Percentiles rank a stretch among this genome's conserved stretches.
phyloP scores from a whole-genome alignment of 1,140 invertebrate species.

The Aricia agestis region DNA sequence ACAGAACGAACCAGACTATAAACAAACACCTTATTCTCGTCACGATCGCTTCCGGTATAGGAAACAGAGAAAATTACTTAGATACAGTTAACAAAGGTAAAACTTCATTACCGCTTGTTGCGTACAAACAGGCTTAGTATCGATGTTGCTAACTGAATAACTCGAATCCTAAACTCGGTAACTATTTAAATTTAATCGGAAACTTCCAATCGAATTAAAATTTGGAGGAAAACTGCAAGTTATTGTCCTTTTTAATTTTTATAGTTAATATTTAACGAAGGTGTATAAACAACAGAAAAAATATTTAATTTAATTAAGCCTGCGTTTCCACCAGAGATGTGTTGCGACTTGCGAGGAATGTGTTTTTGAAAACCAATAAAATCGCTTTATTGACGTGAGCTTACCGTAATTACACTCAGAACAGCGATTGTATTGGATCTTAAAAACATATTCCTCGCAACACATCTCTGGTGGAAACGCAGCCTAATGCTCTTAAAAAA shows the following conservation, averaged over 20 bases:
- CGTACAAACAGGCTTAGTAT: constrained; percentile 1
- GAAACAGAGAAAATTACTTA: constrained; percentile 3
- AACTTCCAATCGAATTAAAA: constrained; percentile 7
- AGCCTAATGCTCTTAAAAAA: too few species aligned
- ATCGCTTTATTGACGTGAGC: too few species aligned
- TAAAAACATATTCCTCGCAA: too few species aligned
- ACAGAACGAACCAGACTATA: background rate
- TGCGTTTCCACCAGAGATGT: too few species aligned
- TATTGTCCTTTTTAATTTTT: background rate
- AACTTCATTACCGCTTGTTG: background rate
- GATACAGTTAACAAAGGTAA: background rate
- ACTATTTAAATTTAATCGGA: constrained; percentile 10
- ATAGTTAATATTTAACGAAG: background rate
- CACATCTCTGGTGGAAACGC: too few species aligned
- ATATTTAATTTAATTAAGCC: too few species aligned
- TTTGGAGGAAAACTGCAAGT: background rate
- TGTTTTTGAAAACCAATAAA: too few species aligned
- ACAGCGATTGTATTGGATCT: too few species aligned
- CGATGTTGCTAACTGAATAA: constrained; percentile 8
- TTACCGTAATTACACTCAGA: too few species aligned
- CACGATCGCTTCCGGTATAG: background rate
- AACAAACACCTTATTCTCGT: background rate
- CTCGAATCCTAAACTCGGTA: constrained; percentile 1
- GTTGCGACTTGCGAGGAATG: too few species aligned
- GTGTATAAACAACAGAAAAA: too few species aligned